A percentile compares a stretch with the other conserved stretches of the same genome.
phyloP scores from a whole-genome alignment of 1,140 invertebrate species.

The Brachionus paranguensis region DNA sequence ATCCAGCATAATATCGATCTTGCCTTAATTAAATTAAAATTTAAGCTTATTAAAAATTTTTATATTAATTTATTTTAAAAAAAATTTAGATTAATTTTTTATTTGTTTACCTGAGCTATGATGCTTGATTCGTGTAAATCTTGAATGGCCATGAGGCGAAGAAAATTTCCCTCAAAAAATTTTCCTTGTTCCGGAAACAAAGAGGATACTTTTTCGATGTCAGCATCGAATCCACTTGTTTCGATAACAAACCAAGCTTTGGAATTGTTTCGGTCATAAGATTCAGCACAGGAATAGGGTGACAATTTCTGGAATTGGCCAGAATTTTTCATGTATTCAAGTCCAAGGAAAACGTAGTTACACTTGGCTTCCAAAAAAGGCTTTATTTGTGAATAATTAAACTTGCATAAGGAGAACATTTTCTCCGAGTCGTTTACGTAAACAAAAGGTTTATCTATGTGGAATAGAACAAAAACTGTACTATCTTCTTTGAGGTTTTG shows the following conservation, averaged over 20 bases:
- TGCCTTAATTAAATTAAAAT: constrained; percentile 43
- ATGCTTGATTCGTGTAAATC: constrained; percentile 17
- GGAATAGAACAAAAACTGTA: constrained; percentile 14
- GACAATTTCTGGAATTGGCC: neutral
- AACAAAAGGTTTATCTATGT: constrained; percentile 35
- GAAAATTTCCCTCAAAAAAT: constrained; percentile 35
- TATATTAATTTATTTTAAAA: neutral
- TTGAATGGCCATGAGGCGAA: constrained; percentile 37
- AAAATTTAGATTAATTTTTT: neutral
- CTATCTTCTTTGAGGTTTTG: neutral
- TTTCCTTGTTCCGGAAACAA: neutral
- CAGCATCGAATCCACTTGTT: neutral
- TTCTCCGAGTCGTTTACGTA: neutral
- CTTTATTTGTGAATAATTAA: constrained; percentile 12
- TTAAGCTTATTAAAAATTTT: neutral
- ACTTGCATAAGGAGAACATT: constrained; percentile 19
- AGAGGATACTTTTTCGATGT: neutral
- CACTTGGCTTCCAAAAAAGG: constrained; percentile 11
- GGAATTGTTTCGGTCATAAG: neutral
- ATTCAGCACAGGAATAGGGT: constrained; percentile 9
- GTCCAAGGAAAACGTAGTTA: neutral
- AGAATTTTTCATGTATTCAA: constrained; percentile 14
- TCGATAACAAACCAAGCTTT: constrained; percentile 30
- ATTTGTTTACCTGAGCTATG: constrained; percentile 12
- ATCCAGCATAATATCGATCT: constrained; percentile 56